Evolutionary conservation across 1,140 invertebrate species (phyloP), one percentile per base, ranked within the genome.

Genomic region (Drosophila quadrilineata): DNA sequence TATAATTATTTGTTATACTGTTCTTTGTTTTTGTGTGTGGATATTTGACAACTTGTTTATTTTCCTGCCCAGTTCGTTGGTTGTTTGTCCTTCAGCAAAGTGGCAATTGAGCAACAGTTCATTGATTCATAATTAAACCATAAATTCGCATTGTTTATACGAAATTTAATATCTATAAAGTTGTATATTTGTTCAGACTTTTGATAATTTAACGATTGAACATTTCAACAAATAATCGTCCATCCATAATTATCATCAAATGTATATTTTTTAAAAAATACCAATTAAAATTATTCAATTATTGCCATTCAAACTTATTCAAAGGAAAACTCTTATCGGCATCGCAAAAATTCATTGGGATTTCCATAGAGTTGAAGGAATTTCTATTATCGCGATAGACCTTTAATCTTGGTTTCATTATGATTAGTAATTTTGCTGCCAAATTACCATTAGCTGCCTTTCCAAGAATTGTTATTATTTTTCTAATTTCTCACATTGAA

Each of bases 61-160:
- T 21, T 54, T 54, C 38, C 35, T 56, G 33, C 43, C 45, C 56
- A 57, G 58, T 69, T 63, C 49, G 31, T 66, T 60, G 45, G 40
- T 54, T 75, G 64, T 71, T 63, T 76, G 77, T 70, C 77, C 79
- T 85, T 84, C 79, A 70, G 26, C 48, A 14, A 58, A 59, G 52
- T 38, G 49, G 19, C 43, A 58, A 59, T 65, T 66, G 56, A 22
- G n/a, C n/a, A n/a, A 35, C 16, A 71, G 79, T 65, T 84, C 77
- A 84, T 85, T 85, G 77, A 77, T 74, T 85, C 65, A 70, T 74
- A 77, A 82, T 84, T 84, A 65, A 65, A 65, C 52, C 62, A 65
- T 65, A 63, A 72, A 80, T 66, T 71, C 43, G 40, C 36, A 49
- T 56, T 58, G 53, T 58, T 60, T 50, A 59, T 50, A 59, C 50